A percentile compares a stretch with the other conserved stretches of the same genome.
phyloP scores from a whole-genome alignment of 1,140 invertebrate species.

The Zaprionus capensis region DNA sequence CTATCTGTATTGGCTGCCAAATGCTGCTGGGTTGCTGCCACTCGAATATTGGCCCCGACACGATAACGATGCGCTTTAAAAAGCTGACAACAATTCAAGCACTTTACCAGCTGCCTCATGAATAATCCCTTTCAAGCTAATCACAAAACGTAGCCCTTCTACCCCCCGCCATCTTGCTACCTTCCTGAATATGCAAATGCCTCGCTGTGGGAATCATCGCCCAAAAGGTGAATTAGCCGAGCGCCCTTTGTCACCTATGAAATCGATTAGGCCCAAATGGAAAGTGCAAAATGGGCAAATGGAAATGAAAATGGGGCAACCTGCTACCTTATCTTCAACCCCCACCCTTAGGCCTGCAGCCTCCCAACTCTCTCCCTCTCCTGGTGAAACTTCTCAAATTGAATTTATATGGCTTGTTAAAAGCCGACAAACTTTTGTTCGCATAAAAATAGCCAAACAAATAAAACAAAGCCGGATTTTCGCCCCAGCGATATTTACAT shows the following conservation, averaged over 20 bases:
- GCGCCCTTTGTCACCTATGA: slow-evolving; percentile 71
- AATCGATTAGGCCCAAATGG: slow-evolving; percentile 70
- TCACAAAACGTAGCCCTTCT: slow-evolving; percentile 23
- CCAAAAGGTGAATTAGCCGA: slow-evolving; percentile 67
- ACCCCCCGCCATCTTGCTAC: neutral
- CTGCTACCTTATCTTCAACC: neutral
- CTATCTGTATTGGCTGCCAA: slow-evolving; percentile 51
- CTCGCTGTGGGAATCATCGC: slow-evolving; percentile 16
- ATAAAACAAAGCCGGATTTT: slow-evolving; percentile 74
- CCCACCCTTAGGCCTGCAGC: neutral
- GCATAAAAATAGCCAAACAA: slow-evolving; percentile 57
- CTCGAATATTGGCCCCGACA: slow-evolving; percentile 48
- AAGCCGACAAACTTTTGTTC: slow-evolving; percentile 56
- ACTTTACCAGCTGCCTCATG: slow-evolving; percentile 63
- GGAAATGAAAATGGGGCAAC: slow-evolving; percentile 18
- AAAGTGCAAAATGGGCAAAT: slow-evolving; percentile 4
- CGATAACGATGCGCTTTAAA: slow-evolving; percentile 55
- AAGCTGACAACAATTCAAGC: slow-evolving; percentile 24
- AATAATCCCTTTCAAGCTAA: slow-evolving; percentile 75
- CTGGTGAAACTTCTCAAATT: slow-evolving; percentile 53
- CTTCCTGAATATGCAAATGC: slow-evolving; percentile 63
- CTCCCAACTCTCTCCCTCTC: neutral
- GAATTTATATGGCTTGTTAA: slow-evolving; percentile 80
- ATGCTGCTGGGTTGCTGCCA: slow-evolving; percentile 13
- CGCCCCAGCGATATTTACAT: slow-evolving; percentile 47